Base-by-base conservation (phyloP, 1,140 invertebrate species). In the Helicoverpa armigera region DNA sequence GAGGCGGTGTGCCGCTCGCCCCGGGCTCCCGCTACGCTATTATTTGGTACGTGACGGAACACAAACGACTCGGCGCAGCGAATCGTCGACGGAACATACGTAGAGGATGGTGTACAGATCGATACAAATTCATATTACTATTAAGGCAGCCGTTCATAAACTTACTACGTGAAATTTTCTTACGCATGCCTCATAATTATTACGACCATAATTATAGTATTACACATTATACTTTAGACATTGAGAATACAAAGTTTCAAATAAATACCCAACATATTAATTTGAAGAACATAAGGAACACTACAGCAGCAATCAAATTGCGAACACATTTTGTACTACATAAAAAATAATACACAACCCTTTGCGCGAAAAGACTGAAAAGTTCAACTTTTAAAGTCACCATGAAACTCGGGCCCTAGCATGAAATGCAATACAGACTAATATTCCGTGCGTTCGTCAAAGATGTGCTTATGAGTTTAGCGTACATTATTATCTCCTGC, bases 301-400 rank as follows among this genome's bases (percentile, higher is more conserved):
- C 92, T 93, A 95, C 89, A 92, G 91, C 90, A 94, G 93, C 93
- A 95, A 95, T 95, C 92, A 93, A 94, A 95, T 95, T 95, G 93
- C 93, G 91, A 94, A 95, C 92, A 94, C 92, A 94, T 95, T 85
- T 95, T 95, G 94, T 95, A 95, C 94, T 95, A 95, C 92, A 90
- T 93, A 95, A 95, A 94, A 92, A 94, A 94, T 94, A 94, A 95
- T 95, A 95, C 94, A 95, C 94, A 95, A 95, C 94, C 94, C 86
- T 94, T 95, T 95, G 94, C 94, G 92, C 92, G 92, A 92, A 95
- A 93, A 93, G 88, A 94, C 91, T 94, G 91, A 94, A 93, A 93
- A 92, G 92, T 94, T 94, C 90, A 92, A 94, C 91, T 94, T 94
- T 92, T 89, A 88, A 92, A 91, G 87, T 93, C 89, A 89, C 86